Evolutionary conservation across 2,888 invertebrate genomes (phyloP).

Genomic region (Hirtodrosophila histrioides): DNA sequence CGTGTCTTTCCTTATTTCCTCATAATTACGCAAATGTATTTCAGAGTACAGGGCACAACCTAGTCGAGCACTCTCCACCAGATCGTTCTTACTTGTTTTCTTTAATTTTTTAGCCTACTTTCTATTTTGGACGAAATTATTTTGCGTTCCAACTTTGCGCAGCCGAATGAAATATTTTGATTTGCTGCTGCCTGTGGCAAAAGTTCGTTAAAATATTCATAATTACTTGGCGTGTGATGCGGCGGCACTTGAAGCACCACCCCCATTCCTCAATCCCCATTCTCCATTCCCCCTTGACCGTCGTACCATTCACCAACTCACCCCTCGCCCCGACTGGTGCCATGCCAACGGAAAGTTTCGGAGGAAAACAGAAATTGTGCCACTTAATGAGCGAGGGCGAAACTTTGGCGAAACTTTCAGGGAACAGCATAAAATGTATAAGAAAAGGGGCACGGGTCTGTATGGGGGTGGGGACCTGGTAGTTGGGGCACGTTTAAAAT

Average conservation of each 20-base stretch:
- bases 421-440: constrained; percentile 41
- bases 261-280: background rate
- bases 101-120: constrained; percentile 56
- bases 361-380: constrained; percentile 74
- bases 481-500: constrained; percentile 69
- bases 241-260: constrained; percentile 54
- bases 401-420: constrained; percentile 71
- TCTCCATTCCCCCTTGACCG: background rate
- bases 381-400: constrained; percentile 74
- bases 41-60: too few relatives aligned
- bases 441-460: constrained; percentile 25
- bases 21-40: too few relatives aligned
- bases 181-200: constrained; percentile 78
- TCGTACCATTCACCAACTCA: constrained; percentile 1
- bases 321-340: constrained; percentile 1
- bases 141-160: constrained; percentile 67
- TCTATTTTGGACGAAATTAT: constrained; percentile 68
- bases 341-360: constrained; percentile 52
- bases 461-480: constrained; percentile 27
- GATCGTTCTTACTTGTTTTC: constrained; percentile 13
- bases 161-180: constrained; percentile 77
- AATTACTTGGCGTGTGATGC: constrained; percentile 79
- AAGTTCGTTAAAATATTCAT: constrained; percentile 80
- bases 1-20: too few relatives aligned
- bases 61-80: too few relatives aligned